Evolutionary conservation across 2,797 vertebrate species (phyloP).

Genomic region (Podarcis siculus): DNA sequence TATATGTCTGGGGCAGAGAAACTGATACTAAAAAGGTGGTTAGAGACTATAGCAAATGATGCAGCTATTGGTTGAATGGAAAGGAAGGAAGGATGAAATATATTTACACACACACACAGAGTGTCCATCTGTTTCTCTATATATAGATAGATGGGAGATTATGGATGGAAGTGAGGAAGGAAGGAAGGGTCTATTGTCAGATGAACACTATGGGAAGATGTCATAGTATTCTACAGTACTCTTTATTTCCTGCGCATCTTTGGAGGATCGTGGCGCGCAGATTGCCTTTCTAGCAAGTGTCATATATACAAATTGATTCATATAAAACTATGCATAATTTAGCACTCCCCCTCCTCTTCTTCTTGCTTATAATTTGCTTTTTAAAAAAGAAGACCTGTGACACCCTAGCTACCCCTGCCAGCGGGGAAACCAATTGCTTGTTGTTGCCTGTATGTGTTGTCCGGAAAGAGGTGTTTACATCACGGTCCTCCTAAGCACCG

Average conservation of each 20-base stretch:
- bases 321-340: background rate
- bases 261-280: background rate
- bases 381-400: background rate
- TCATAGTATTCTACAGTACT: too few relatives aligned
- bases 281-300: background rate
- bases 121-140: too few relatives aligned
- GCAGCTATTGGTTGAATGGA: background rate
- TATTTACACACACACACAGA: background rate
- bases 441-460: background rate
- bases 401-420: background rate
- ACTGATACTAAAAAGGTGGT: background rate
- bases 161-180: fast-evolving
- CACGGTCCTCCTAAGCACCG: background rate
- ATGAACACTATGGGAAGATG: background rate
- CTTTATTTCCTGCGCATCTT: background rate
- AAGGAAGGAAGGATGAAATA: background rate
- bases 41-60: background rate
- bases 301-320: background rate
- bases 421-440: background rate
- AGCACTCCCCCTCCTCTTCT: background rate
- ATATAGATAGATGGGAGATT: background rate
- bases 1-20: background rate
- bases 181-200: too few relatives aligned
- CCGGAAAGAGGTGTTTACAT: background rate
- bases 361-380: background rate